Conservation (phyloP, 2,797 vertebrate genomes). For the Acanthis flammea region DNA sequence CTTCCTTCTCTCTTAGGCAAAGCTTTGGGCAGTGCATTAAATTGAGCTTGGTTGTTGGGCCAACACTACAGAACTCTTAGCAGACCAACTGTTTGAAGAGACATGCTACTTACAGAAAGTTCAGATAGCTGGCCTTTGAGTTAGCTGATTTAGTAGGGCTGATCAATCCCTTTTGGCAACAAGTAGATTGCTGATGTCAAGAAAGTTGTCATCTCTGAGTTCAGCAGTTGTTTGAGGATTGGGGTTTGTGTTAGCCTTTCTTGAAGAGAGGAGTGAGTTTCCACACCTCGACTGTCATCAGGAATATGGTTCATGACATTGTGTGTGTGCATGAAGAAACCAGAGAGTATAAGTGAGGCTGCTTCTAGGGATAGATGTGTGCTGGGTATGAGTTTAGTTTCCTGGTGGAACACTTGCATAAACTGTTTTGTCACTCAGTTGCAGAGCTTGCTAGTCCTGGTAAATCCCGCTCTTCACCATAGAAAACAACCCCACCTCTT, state of each 20-base stretch:
- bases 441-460: constrained; percentile 58
- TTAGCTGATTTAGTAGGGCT: neutral
- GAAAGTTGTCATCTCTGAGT: neutral
- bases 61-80: neutral
- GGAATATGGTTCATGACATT: neutral
- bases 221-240: neutral
- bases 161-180: neutral
- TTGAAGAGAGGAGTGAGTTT: neutral
- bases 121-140: neutral
- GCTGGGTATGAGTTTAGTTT: neutral
- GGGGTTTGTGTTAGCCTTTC: neutral
- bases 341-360: neutral
- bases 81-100: neutral
- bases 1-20: neutral
- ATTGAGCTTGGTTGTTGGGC: neutral
- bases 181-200: neutral
- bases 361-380: neutral
- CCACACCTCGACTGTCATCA: neutral
- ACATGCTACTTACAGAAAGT: neutral
- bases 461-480: constrained; percentile 19
- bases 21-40: neutral
- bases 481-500: constrained; percentile 57
- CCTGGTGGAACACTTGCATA: constrained; percentile 26
- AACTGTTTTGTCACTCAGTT: constrained; percentile 25
- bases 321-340: neutral